A percentile compares a stretch with the other conserved stretches of the same genome.
Conservation (phyloP, 2,797 vertebrate genomes). For the Anisognathus igniventris region DNA sequence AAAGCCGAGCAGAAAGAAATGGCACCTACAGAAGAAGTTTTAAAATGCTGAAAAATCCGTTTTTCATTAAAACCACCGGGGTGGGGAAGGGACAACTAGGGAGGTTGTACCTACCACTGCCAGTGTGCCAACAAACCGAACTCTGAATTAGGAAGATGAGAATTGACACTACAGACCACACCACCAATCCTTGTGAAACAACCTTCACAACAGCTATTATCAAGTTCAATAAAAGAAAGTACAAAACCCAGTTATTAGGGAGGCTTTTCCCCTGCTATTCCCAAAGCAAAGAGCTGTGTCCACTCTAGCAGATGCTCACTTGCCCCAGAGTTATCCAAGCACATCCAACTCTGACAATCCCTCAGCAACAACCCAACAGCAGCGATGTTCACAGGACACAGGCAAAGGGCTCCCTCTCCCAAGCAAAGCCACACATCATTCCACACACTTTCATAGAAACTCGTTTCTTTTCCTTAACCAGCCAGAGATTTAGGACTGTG, state of each 20-base stretch:
- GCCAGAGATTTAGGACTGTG: neutral
- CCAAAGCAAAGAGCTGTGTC: neutral
- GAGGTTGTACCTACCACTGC: neutral
- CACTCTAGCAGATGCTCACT: neutral
- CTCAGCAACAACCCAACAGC: neutral
- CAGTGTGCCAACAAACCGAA: neutral
- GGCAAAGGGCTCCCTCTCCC: neutral
- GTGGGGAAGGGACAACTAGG: neutral
- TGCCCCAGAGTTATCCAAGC: neutral
- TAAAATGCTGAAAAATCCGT: neutral
- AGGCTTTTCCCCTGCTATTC: neutral
- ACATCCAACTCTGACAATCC: neutral
- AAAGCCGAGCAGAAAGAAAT: neutral
- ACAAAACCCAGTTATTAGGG: neutral
- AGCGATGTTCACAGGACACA: neutral
- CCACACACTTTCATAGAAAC: neutral
- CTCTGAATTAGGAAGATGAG: fast-evolving
- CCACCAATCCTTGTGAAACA: neutral
- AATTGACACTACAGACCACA: neutral
- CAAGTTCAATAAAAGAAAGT: neutral
- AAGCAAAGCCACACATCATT: neutral
- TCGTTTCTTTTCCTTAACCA: neutral
- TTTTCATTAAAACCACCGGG: neutral
- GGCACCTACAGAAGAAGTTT: neutral
- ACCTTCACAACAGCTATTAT: neutral